Evolutionary conservation across 2,113 vertebrate species (phyloP).

Genomic region (Reinhardtius hippoglossoides): DNA sequence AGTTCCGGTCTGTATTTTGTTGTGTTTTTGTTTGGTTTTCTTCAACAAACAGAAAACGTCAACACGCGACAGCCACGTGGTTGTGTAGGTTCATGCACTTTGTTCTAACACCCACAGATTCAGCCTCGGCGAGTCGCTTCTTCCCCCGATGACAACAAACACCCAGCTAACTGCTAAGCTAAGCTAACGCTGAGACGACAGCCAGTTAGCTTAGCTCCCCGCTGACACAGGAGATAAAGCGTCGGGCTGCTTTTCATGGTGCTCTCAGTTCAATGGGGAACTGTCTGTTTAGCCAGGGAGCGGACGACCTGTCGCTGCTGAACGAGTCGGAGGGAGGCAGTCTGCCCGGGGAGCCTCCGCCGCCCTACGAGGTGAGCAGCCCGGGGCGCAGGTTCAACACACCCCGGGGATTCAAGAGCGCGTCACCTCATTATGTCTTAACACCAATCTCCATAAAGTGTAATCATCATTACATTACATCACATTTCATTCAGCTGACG

Average conservation of each 20-base stretch:
- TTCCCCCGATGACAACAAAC: slow-evolving; percentile 20
- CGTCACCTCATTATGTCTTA: neutral
- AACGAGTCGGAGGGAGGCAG: slow-evolving; percentile 88
- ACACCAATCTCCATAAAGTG: neutral
- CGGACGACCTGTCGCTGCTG: slow-evolving; percentile 86
- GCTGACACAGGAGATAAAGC: neutral
- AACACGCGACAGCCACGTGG: neutral
- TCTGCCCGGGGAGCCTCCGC: slow-evolving; percentile 83
- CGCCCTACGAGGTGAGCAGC: slow-evolving; percentile 79
- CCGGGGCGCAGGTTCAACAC: slow-evolving; percentile 5
- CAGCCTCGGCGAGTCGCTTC: too few relatives aligned
- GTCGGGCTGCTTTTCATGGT: slow-evolving; percentile 53
- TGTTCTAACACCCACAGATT: too few relatives aligned
- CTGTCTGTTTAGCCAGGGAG: slow-evolving; percentile 85
- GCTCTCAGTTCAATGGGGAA: slow-evolving; percentile 83
- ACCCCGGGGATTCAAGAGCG: slow-evolving; percentile 5
- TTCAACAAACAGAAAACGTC: slow-evolving; percentile 47
- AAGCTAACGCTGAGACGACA: slow-evolving; percentile 21
- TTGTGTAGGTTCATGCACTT: too few relatives aligned
- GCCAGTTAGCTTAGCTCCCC: neutral
- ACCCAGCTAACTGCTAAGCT: slow-evolving; percentile 21
- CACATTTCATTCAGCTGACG: too few relatives aligned
- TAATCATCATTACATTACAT: too few relatives aligned
- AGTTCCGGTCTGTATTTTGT: slow-evolving; percentile 14
- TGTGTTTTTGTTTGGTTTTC: slow-evolving; percentile 13